Conservation (phyloP, 2,113 vertebrate genomes). For the Pangasianodon hypophthalmus region DNA sequence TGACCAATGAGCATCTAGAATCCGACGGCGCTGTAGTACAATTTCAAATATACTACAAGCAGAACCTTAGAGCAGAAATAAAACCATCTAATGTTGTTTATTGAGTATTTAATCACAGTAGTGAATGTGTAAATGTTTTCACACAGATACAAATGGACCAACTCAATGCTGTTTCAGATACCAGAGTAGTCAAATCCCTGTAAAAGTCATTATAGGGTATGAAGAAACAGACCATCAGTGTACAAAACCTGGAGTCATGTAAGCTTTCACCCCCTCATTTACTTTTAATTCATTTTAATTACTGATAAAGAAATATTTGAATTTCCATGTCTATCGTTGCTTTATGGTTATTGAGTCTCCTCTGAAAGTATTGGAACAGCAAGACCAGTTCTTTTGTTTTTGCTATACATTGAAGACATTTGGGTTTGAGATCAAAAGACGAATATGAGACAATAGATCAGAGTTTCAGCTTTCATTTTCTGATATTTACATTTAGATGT, state of each 20-base stretch:
- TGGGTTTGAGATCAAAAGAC: too few relatives aligned
- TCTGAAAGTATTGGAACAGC: too few relatives aligned
- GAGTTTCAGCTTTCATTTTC: too few relatives aligned
- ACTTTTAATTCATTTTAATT: not conserved
- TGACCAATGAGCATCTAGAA: too few relatives aligned
- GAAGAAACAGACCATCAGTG: rapidly evolving
- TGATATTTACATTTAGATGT: too few relatives aligned
- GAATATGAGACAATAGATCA: too few relatives aligned
- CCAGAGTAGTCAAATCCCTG: not conserved
- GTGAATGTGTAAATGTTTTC: not conserved
- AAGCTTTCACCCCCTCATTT: not conserved
- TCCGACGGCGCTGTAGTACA: not conserved
- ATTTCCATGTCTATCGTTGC: not conserved
- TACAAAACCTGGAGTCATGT: not conserved
- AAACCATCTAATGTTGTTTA: not conserved
- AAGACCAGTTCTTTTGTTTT: too few relatives aligned
- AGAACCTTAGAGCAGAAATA: not conserved
- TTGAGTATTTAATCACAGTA: not conserved
- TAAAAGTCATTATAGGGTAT: not conserved
- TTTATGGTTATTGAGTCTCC: too few relatives aligned
- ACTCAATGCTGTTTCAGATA: not conserved
- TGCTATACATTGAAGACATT: too few relatives aligned
- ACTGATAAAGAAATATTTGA: not conserved
- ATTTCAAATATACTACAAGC: not conserved
- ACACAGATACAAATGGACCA: not conserved